These are phyloP conservation scores for Sinocyclocheilus anshuiensis DNA, from an alignment of 2,113 vertebrate species.

Conservation along the genomic window DNA sequence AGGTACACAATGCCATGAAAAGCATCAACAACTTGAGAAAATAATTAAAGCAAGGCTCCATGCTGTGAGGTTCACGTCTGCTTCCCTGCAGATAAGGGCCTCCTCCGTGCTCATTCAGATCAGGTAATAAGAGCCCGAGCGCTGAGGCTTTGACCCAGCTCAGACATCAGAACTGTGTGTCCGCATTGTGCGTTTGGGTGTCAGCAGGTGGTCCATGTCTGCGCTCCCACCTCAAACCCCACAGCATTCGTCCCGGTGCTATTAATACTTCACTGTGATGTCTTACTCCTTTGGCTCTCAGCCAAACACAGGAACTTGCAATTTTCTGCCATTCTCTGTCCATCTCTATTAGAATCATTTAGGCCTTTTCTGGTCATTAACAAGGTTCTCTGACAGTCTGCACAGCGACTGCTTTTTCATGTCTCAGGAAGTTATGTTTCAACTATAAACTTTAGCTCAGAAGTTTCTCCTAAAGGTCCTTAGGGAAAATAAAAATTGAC, in stretches of 20 bases:
- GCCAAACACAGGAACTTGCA: slow-evolving; percentile 12
- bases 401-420: neutral
- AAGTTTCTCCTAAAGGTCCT: neutral
- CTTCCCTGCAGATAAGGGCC: slow-evolving; percentile 55
- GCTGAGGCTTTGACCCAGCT: slow-evolving; percentile 29
- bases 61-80: slow-evolving; percentile 50
- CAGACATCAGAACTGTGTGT: slow-evolving; percentile 1
- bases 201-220: slow-evolving; percentile 3
- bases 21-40: slow-evolving; percentile 49
- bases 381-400: neutral
- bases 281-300: neutral
- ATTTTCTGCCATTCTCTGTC: slow-evolving; percentile 32
- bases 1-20: slow-evolving; percentile 47
- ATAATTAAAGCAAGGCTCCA: slow-evolving; percentile 50
- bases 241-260: slow-evolving; percentile 9
- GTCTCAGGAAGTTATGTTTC: slow-evolving; percentile 2
- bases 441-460: neutral
- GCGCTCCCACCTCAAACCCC: neutral
- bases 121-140: neutral
- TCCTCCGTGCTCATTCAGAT: slow-evolving; percentile 28
- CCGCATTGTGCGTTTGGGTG: neutral
- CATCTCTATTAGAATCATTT: slow-evolving; percentile 3
- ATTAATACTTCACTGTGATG: slow-evolving; percentile 35
- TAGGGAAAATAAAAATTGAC: neutral
- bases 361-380: neutral